phyloP scores from a whole-genome alignment of 2,797 vertebrate species.

The Pipistrellus kuhlii region DNA sequence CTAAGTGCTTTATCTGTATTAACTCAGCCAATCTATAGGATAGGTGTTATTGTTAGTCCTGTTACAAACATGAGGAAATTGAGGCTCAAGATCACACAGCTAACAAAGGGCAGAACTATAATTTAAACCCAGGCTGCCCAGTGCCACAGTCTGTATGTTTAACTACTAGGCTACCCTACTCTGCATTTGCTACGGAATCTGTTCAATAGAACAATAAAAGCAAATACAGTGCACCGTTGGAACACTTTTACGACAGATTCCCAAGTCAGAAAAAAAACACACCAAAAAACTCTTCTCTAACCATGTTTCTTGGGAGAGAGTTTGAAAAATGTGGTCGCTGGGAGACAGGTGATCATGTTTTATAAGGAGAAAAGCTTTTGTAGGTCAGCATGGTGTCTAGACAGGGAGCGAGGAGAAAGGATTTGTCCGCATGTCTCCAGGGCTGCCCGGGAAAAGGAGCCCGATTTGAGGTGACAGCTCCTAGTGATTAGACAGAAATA shows the following conservation, averaged over 20 bases:
- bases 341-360: background rate
- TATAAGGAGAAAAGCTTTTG: conserved; percentile 51
- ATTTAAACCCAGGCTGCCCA: background rate
- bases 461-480: background rate
- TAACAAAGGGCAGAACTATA: background rate
- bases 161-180: background rate
- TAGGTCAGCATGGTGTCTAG: conserved; percentile 49
- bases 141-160: background rate
- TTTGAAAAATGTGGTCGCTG: conserved; percentile 40
- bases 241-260: conserved; percentile 51
- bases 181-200: background rate
- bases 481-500: conserved; percentile 61
- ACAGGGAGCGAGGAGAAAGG: conserved; percentile 46
- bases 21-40: background rate
- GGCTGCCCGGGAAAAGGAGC: background rate
- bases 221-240: background rate
- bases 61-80: background rate
- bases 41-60: background rate
- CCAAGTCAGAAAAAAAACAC: background rate
- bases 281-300: background rate
- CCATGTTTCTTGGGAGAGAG: background rate
- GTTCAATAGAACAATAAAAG: background rate
- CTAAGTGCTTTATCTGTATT: background rate
- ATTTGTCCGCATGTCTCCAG: conserved; percentile 27
- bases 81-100: background rate